These are phyloP conservation scores for Takifugu flavidus DNA, from an alignment of 2,113 vertebrate species.

Conservation along the genomic window DNA sequence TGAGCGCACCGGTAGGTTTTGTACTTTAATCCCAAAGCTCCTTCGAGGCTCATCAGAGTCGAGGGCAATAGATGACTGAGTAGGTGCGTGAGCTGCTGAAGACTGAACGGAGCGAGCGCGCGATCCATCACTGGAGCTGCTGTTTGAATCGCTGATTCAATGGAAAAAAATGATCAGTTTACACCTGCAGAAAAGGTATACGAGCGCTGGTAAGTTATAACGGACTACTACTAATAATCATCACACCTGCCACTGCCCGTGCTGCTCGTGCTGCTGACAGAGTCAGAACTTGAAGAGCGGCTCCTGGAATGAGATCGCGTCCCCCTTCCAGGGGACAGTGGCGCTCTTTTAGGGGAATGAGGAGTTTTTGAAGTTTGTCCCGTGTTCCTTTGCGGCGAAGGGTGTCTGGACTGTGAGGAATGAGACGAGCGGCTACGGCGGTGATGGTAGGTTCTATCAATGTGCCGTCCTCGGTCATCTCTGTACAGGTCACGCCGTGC, in stretches of 20 bases:
- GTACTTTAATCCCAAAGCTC: constrained; percentile 98
- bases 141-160: constrained; percentile 90
- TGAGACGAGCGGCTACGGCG: constrained; percentile 94
- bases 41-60: constrained; percentile 97
- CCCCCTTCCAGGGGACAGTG: constrained; percentile 71
- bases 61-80: constrained; percentile 79
- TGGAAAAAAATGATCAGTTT: neutral
- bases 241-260: constrained; percentile 94
- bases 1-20: constrained; percentile 96
- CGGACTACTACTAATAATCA: neutral
- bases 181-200: neutral
- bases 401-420: constrained; percentile 98
- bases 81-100: constrained; percentile 86
- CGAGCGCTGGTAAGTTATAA: neutral
- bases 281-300: constrained; percentile 94
- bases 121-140: constrained; percentile 94
- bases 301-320: constrained; percentile 84
- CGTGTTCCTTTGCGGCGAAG: constrained; percentile 89
- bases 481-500: constrained; percentile 95
- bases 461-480: constrained; percentile 86
- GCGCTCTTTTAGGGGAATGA: constrained; percentile 85
- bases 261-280: constrained; percentile 96
- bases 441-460: constrained; percentile 93
- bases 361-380: constrained; percentile 87
- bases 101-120: constrained; percentile 93